These are phyloP conservation scores for Amphiura filiformis DNA, from an alignment of 35 echinoderm and acorn worm genomes.

Conservation along the genomic window DNA sequence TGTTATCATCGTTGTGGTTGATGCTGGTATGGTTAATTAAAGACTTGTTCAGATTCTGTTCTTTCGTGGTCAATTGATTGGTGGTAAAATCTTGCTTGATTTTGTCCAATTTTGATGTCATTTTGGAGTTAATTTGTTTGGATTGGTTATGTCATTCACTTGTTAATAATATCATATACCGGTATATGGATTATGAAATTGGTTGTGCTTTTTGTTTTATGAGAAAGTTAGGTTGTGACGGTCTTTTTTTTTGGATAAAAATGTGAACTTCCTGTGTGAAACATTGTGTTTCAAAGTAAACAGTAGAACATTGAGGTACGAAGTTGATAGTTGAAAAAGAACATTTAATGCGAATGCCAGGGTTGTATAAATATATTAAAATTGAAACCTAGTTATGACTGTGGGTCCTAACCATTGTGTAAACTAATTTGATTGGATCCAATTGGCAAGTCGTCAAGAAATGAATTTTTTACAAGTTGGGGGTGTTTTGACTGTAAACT, in stretches of 20 bases:
- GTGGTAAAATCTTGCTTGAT: background rate
- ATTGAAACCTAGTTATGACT: too few species aligned
- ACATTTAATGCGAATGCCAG: too few species aligned
- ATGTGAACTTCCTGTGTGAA: background rate
- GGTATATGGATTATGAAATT: conserved; percentile 6
- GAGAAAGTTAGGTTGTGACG: too few species aligned
- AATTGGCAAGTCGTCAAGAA: background rate
- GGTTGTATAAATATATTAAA: too few species aligned
- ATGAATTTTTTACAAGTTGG: background rate
- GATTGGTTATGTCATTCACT: background rate
- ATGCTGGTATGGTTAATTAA: background rate
- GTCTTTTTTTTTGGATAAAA: too few species aligned
- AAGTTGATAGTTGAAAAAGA: too few species aligned
- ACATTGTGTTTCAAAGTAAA: background rate
- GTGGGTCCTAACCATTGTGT: too few species aligned
- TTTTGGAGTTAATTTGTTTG: background rate
- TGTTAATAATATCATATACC: conserved; percentile 3
- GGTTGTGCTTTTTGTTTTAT: background rate
- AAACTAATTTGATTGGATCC: background rate
- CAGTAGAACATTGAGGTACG: background rate
- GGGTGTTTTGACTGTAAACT: background rate
- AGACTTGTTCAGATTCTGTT: background rate
- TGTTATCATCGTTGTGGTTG: background rate
- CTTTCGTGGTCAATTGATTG: background rate
- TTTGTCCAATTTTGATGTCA: background rate